Percentiles rank a stretch among this genome's conserved stretches.
Evolutionary conservation across 2,113 vertebrate genomes (phyloP).

Genomic region (Lepisosteus oculatus): DNA sequence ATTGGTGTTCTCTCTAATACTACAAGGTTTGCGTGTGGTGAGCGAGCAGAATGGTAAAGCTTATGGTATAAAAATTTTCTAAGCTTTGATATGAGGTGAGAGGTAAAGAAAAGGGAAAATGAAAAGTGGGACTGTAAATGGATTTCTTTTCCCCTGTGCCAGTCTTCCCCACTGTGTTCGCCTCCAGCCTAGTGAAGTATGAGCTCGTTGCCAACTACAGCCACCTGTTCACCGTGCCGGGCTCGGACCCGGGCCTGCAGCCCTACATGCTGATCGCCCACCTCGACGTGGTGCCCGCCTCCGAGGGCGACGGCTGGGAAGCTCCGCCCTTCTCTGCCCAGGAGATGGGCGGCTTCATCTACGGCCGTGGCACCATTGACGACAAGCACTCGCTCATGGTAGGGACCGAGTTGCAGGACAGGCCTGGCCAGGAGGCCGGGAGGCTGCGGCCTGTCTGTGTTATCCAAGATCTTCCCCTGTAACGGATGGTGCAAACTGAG

Average conservation of each 20-base stretch:
- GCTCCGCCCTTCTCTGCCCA: conserved; percentile 87
- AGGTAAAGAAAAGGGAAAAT: too few relatives aligned
- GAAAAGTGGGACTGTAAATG: neutral
- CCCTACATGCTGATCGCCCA: conserved; percentile 91
- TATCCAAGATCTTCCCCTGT: too few relatives aligned
- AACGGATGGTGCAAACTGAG: too few relatives aligned
- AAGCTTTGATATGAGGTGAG: too few relatives aligned
- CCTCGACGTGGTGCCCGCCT: conserved; percentile 88
- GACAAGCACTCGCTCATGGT: conserved; percentile 87
- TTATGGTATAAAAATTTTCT: too few relatives aligned
- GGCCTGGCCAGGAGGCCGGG: too few relatives aligned
- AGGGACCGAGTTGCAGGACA: too few relatives aligned
- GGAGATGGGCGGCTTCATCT: conserved; percentile 84
- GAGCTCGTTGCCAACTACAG: conserved; percentile 82
- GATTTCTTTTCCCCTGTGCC: conserved; percentile 16
- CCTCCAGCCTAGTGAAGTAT: conserved; percentile 76
- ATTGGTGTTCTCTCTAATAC: neutral
- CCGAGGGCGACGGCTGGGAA: conserved; percentile 77
- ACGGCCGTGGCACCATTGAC: conserved; percentile 87
- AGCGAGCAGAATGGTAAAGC: neutral
- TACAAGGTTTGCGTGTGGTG: neutral
- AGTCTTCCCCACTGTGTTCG: conserved; percentile 89
- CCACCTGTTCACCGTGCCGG: conserved; percentile 79
- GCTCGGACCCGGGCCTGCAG: conserved; percentile 64
- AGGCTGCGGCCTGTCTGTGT: too few relatives aligned